Evolutionary conservation across 2,888 invertebrate species (phyloP).

Genomic region (Drosophila recens): DNA sequence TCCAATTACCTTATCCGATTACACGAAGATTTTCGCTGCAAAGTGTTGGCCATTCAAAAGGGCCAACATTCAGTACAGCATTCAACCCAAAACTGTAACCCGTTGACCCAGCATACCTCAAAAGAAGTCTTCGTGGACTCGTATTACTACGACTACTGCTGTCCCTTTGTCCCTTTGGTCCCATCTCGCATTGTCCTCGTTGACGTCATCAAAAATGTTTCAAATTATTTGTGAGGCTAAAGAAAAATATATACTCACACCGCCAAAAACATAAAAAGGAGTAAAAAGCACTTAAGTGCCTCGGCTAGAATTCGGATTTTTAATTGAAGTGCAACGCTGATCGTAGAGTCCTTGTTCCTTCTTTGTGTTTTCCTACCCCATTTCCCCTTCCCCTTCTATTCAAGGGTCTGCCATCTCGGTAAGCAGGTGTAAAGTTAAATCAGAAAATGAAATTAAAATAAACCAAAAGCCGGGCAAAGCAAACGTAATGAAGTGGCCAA

Average conservation of each 20-base stretch:
- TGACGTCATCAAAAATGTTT: conserved; percentile 70
- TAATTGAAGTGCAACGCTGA: conserved; percentile 79
- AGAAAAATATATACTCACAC: conserved; percentile 64
- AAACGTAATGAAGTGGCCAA: conserved; percentile 71
- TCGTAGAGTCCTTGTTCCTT: conserved; percentile 41
- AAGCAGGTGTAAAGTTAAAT: conserved; percentile 84
- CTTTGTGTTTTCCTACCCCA: conserved; percentile 40
- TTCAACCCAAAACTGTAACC: conserved; percentile 49
- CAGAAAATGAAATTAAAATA: conserved; percentile 84
- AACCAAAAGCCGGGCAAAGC: conserved; percentile 58
- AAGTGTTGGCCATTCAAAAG: conserved; percentile 45
- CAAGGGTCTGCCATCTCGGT: conserved; percentile 28
- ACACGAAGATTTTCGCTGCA: conserved; percentile 82
- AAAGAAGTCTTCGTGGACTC: conserved; percentile 49
- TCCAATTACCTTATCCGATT: conserved; percentile 85
- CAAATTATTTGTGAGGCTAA: conserved; percentile 67
- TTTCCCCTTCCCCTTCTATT: neutral
- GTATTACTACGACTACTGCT: conserved; percentile 62
- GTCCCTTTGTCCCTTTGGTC: conserved; percentile 47
- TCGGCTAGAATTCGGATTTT: conserved; percentile 69
- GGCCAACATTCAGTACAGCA: neutral
- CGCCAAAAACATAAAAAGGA: conserved; percentile 28
- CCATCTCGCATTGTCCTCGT: conserved; percentile 43
- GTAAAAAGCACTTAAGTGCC: conserved; percentile 78
- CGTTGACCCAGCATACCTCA: conserved; percentile 65